A percentile compares a stretch with the other conserved stretches of the same genome.
Evolutionary conservation across 1,140 invertebrate genomes (phyloP).

Genomic region (Magallana gigas): DNA sequence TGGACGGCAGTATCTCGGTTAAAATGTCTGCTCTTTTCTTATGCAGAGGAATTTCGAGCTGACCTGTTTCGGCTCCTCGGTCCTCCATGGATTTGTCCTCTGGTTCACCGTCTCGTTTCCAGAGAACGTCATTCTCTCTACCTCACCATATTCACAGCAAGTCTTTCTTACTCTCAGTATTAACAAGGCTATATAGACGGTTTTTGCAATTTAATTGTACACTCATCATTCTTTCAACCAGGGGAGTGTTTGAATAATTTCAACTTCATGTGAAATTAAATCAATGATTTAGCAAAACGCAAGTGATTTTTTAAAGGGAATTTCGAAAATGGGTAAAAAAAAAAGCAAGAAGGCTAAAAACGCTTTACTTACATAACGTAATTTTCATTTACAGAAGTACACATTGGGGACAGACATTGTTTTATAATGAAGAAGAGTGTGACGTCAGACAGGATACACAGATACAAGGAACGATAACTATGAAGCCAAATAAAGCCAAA

Average conservation of each 20-base stretch:
- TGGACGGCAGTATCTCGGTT: not conserved
- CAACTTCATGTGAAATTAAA: too few species aligned
- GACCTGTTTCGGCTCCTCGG: slow-evolving; percentile 46
- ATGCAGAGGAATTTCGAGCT: slow-evolving; percentile 46
- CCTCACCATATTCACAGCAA: slow-evolving; percentile 51
- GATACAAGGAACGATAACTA: slow-evolving; percentile 30
- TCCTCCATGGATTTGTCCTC: slow-evolving; percentile 65
- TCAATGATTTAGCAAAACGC: too few species aligned
- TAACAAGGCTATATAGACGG: too few species aligned
- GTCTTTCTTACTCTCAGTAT: not conserved
- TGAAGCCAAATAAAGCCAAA: slow-evolving; percentile 44
- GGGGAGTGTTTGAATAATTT: too few species aligned
- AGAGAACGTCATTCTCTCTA: slow-evolving; percentile 48
- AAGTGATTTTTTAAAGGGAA: too few species aligned
- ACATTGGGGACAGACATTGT: slow-evolving; percentile 99
- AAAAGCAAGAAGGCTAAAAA: too few species aligned
- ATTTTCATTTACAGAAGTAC: slow-evolving; percentile 84
- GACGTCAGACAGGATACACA: slow-evolving; percentile 49
- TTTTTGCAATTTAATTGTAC: too few species aligned
- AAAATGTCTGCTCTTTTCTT: not conserved
- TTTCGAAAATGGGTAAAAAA: too few species aligned
- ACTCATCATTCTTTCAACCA: too few species aligned
- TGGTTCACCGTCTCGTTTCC: slow-evolving; percentile 74
- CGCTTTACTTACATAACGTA: not conserved
- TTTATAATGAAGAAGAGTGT: slow-evolving; percentile 86